phyloP scores from a whole-genome alignment of 2,888 invertebrate genomes.

The Temnothorax unifasciatus region DNA sequence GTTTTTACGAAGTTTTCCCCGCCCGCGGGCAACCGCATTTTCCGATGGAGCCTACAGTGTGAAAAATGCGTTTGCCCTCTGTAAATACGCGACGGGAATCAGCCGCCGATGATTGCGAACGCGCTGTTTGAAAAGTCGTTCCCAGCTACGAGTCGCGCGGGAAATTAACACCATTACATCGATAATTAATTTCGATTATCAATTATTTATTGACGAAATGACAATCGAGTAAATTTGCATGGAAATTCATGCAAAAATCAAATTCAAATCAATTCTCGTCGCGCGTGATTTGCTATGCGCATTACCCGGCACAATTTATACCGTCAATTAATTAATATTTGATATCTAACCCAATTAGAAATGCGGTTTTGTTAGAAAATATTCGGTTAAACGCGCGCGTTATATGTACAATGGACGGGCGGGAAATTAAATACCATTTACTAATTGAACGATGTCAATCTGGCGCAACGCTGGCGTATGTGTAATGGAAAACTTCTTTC shows the following conservation, averaged over 20 bases:
- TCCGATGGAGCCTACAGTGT: slow-evolving; percentile 1
- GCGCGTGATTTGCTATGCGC: background rate
- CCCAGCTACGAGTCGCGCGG: background rate
- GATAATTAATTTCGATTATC: slow-evolving; percentile 43
- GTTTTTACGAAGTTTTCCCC: background rate
- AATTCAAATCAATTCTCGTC: slow-evolving; percentile 18
- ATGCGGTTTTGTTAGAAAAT: slow-evolving; percentile 14
- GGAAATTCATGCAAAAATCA: background rate
- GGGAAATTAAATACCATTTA: slow-evolving; percentile 31
- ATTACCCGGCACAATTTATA: background rate
- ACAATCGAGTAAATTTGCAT: slow-evolving; percentile 30
- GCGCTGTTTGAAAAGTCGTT: background rate
- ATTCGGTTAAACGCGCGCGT: background rate
- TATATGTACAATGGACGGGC: background rate
- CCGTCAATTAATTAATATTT: slow-evolving; percentile 43
- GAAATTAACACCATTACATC: slow-evolving; percentile 10
- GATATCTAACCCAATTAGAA: slow-evolving; percentile 26
- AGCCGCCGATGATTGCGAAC: background rate
- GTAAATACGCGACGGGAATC: slow-evolving; percentile 30
- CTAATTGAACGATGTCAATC: slow-evolving; percentile 16
- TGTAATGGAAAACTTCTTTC: background rate
- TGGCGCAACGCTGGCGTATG: background rate
- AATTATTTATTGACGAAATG: slow-evolving; percentile 25
- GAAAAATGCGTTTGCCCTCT: slow-evolving; percentile 30
- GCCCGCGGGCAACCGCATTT: slow-evolving; percentile 21